These are phyloP conservation scores for Hemiscyllium ocellatum DNA, from an alignment of 2,113 vertebrate species.

Conservation along the genomic window DNA sequence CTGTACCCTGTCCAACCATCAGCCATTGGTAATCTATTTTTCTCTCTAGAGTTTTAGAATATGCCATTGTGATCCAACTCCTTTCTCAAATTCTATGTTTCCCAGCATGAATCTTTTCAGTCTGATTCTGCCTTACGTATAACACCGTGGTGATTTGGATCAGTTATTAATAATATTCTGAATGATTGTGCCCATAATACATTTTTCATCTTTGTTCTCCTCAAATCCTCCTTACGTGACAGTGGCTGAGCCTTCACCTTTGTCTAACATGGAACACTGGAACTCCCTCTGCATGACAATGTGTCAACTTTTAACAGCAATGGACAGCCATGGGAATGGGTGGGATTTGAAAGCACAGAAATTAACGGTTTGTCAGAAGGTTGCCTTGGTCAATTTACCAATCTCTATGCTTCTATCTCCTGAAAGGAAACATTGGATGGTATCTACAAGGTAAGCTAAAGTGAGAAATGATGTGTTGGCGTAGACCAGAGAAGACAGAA, in stretches of 20 bases:
- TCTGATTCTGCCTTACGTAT: neutral
- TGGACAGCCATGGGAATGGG: no score
- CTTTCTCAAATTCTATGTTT: neutral
- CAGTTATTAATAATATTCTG: neutral
- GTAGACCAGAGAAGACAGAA: no score
- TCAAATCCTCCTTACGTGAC: no score
- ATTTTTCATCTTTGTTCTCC: neutral
- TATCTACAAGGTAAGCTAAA: no score
- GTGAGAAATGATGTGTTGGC: no score
- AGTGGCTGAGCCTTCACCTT: neutral
- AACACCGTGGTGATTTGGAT: neutral
- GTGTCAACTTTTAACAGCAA: neutral
- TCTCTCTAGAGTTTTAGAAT: neutral
- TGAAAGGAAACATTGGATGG: no score
- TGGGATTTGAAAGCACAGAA: no score
- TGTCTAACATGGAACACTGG: neutral
- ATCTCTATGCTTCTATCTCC: no score
- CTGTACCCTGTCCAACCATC: neutral
- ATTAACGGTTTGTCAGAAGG: no score
- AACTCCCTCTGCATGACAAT: neutral
- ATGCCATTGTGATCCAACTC: neutral
- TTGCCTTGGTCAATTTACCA: no score
- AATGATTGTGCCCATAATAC: neutral
- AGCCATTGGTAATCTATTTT: neutral
- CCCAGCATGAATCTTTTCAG: neutral